Conservation (phyloP, 2,797 vertebrate species). For the Coranthus polyacanthus region DNA sequence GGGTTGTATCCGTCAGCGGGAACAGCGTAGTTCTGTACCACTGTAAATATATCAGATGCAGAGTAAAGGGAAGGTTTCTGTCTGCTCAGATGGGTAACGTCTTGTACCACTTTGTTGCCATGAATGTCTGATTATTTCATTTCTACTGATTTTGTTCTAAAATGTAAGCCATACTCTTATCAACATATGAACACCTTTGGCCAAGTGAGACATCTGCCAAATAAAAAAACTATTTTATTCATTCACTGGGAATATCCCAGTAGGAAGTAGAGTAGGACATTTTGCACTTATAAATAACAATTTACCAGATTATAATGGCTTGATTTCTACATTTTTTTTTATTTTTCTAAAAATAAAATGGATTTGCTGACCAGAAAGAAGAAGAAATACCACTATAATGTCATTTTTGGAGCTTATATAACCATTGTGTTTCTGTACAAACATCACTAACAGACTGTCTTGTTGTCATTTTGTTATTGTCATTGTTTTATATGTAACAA, state of each 20-base stretch:
- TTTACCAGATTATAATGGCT: neutral
- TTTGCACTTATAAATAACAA: neutral
- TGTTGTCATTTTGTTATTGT: conserved; percentile 5
- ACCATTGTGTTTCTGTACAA: conserved; percentile 1
- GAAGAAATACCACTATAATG: neutral
- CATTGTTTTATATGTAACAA: conserved; percentile 20
- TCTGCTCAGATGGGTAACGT: neutral
- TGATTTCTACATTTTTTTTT: neutral
- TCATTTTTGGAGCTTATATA: neutral
- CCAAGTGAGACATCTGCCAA: neutral
- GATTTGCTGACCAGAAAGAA: neutral
- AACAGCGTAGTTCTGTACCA: neutral
- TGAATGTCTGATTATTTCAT: conserved; percentile 6
- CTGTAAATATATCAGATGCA: neutral
- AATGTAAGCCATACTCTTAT: neutral
- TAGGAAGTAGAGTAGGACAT: neutral
- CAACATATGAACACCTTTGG: neutral
- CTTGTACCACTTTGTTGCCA: neutral
- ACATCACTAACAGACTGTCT: conserved; percentile 3
- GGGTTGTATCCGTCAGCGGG: too few species aligned
- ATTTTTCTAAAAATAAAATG: neutral
- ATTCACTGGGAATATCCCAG: neutral
- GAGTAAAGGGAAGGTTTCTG: conserved; percentile 25
- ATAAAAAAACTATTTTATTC: neutral
- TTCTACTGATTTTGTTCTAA: neutral